phyloP scores from a whole-genome alignment of 1,140 invertebrate genomes.

The Drosophila triauraria region DNA sequence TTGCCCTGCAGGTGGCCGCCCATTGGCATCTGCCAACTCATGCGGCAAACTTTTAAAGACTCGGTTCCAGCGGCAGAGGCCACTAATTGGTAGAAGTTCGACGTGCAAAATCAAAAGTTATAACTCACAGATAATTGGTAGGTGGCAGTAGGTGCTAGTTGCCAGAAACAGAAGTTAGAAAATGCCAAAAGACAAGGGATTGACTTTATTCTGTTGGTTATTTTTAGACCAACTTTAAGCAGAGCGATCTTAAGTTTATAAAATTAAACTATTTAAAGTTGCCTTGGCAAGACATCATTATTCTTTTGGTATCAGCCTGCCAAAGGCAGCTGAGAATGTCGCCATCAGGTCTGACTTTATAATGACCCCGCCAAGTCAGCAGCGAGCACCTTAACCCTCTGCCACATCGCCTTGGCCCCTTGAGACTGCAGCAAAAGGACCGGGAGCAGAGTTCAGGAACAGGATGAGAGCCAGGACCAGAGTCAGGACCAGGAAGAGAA shows the following conservation, averaged over 20 bases:
- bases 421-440: slow-evolving; percentile 40
- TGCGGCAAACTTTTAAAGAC: slow-evolving; percentile 44
- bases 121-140: slow-evolving; percentile 40
- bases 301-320: background rate
- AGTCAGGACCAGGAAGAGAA: slow-evolving; percentile 15
- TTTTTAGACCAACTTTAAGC: background rate
- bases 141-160: background rate
- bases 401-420: slow-evolving; percentile 5
- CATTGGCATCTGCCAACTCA: slow-evolving; percentile 44
- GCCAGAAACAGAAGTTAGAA: slow-evolving; percentile 8
- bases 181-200: background rate
- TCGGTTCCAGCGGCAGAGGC: slow-evolving; percentile 10
- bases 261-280: background rate
- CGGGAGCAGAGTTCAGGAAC: background rate
- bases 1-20: slow-evolving; percentile 12
- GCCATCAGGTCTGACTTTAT: slow-evolving; percentile 46
- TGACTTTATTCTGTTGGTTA: background rate
- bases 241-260: background rate
- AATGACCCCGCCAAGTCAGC: slow-evolving; percentile 13
- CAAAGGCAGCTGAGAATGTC: slow-evolving; percentile 7
- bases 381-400: slow-evolving; percentile 14
- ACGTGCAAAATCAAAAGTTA: slow-evolving; percentile 52
- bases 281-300: slow-evolving; percentile 1
- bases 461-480: slow-evolving; percentile 3
- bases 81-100: slow-evolving; percentile 51